phyloP scores from a whole-genome alignment of 2,888 invertebrate species.

The Noctua pronuba region DNA sequence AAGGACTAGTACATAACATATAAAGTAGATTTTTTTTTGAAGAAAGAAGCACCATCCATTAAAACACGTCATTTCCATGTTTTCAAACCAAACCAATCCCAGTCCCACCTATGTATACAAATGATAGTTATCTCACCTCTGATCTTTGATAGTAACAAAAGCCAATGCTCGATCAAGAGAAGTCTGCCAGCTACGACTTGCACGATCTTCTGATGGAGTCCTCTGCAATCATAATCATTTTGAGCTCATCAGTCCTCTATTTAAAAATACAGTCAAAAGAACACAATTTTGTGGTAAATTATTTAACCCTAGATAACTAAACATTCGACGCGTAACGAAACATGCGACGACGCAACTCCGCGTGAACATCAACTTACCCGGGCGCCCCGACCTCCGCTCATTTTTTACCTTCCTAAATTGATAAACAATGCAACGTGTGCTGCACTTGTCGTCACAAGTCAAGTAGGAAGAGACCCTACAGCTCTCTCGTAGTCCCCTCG shows the following conservation, averaged over 20 bases:
- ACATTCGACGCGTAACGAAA: too few species aligned
- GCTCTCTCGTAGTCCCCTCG: too few species aligned
- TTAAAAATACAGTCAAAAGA: too few species aligned
- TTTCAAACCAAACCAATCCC: background rate
- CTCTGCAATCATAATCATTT: slow-evolving; percentile 71
- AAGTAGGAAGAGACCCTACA: too few species aligned
- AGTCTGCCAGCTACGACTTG: slow-evolving; percentile 78
- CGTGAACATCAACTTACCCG: too few species aligned
- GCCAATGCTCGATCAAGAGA: slow-evolving; percentile 83
- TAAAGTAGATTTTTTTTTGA: too few species aligned
- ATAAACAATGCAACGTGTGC: too few species aligned
- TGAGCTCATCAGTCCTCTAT: background rate
- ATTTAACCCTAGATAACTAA: too few species aligned
- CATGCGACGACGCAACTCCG: too few species aligned
- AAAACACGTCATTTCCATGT: background rate
- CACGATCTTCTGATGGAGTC: slow-evolving; percentile 84
- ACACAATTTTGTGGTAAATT: background rate
- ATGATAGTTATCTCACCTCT: slow-evolving; percentile 77
- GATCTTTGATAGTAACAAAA: slow-evolving; percentile 85
- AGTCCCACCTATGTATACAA: background rate
- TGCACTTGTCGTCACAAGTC: too few species aligned
- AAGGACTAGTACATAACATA: background rate
- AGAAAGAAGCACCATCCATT: background rate
- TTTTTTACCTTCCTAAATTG: too few species aligned
- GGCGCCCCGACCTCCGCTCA: too few species aligned